A percentile compares a stretch with the other conserved stretches of the same genome.
These are phyloP conservation scores for Hylomyscus alleni DNA, from an alignment of 2,797 vertebrate species.

Conservation along the genomic window DNA sequence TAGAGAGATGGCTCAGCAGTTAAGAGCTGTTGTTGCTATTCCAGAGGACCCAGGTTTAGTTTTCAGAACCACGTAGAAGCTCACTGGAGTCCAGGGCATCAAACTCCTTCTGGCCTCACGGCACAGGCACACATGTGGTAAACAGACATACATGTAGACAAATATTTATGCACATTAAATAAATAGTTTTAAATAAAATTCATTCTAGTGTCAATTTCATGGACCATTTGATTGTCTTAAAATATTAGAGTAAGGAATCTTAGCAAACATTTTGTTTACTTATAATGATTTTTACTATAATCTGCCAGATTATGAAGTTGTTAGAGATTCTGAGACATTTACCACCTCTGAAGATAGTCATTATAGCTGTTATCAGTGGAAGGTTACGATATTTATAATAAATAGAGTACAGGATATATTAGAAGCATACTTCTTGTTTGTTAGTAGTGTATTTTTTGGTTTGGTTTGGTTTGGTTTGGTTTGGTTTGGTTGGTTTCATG, in stretches of 20 bases:
- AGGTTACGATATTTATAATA: conserved; percentile 48
- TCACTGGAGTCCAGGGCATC: background rate
- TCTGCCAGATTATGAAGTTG: conserved; percentile 19
- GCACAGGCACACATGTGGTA: background rate
- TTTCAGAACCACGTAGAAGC: too few relatives aligned
- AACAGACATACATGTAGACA: background rate
- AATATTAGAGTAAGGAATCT: conserved; percentile 45
- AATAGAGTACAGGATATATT: background rate
- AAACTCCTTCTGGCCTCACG: background rate
- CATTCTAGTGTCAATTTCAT: conserved; percentile 64
- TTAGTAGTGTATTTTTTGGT: background rate
- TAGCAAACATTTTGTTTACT: conserved; percentile 28
- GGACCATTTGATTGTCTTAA: conserved; percentile 51
- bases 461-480: background rate
- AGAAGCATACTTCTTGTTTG: background rate
- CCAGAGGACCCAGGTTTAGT: background rate
- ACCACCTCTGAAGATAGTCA: background rate
- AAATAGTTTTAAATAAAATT: conserved; percentile 17
- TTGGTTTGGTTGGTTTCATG: background rate
- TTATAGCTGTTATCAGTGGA: background rate
- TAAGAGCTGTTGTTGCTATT: background rate
- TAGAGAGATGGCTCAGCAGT: background rate
- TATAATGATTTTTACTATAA: conserved; percentile 46
- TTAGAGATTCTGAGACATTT: conserved; percentile 52
- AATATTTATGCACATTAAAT: background rate